Conservation (phyloP, 2,888 invertebrate species). For the Halictus ligatus region DNA sequence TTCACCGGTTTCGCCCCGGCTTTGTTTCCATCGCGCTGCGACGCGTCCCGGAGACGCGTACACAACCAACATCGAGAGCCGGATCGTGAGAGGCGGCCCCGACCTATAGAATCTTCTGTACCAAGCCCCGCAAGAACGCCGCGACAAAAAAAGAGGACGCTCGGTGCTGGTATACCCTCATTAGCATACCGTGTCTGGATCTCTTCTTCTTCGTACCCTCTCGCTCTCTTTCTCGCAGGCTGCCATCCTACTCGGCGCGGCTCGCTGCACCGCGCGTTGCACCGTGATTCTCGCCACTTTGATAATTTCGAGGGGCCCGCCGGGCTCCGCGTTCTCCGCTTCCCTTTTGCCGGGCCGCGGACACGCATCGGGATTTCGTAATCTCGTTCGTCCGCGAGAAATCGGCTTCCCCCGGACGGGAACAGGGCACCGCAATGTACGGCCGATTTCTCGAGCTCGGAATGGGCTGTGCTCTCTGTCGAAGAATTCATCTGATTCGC, state of each 20-base stretch:
- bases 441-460: neutral
- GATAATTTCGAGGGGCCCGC: slow-evolving; percentile 33
- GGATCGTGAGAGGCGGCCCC: slow-evolving; percentile 46
- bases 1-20: slow-evolving; percentile 59
- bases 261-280: neutral
- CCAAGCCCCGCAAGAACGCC: slow-evolving; percentile 43
- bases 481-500: neutral
- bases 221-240: neutral
- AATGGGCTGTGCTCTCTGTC: neutral
- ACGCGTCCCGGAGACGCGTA: slow-evolving; percentile 7
- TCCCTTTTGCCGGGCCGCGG: neutral
- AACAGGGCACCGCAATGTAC: neutral
- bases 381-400: slow-evolving; percentile 22
- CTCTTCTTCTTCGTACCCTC: slow-evolving; percentile 17
- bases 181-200: slow-evolving; percentile 56
- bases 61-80: slow-evolving; percentile 46
- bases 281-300: slow-evolving; percentile 41
- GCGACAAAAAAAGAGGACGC: slow-evolving; percentile 37
- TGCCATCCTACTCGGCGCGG: neutral
- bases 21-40: slow-evolving; percentile 63
- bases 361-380: slow-evolving; percentile 25
- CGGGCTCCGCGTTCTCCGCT: slow-evolving; percentile 6
- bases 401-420: neutral
- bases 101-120: slow-evolving; percentile 49
- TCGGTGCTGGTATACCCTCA: slow-evolving; percentile 36